A percentile compares a stretch with the other conserved stretches of the same genome.
These are phyloP conservation scores for Epizoanthus ramosus DNA, from an alignment of 92 coral and sea anemone species.

Conservation along the genomic window DNA sequence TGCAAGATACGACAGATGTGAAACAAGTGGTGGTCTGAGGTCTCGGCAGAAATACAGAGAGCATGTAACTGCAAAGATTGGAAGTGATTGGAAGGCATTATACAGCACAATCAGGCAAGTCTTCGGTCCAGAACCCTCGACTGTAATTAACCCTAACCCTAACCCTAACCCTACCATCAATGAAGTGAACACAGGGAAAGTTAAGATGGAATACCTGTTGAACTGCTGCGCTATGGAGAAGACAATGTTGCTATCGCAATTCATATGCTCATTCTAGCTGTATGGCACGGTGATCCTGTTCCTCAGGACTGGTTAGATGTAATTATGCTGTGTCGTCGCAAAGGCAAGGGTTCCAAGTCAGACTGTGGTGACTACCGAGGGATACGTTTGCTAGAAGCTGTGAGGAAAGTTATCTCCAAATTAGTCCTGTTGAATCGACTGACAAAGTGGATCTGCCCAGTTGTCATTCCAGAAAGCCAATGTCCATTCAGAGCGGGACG, in stretches of 20 bases:
- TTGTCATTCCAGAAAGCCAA: constrained; percentile 16
- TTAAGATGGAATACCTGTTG: neutral
- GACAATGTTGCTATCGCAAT: neutral
- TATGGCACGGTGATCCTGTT: neutral
- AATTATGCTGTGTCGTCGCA: constrained; percentile 6
- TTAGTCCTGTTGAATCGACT: constrained; percentile 7
- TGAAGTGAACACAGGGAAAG: constrained; percentile 19
- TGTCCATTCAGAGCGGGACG: constrained; percentile 15
- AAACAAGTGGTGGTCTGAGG: no score
- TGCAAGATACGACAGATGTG: no score
- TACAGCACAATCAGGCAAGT: constrained; percentile 16
- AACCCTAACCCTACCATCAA: constrained; percentile 18
- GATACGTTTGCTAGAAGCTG: constrained; percentile 1
- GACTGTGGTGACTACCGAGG: constrained; percentile 41
- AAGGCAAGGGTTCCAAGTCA: constrained; percentile 10
- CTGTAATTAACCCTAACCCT: no score
- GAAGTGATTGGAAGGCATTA: no score
- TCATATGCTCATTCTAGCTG: neutral
- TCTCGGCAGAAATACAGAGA: no score
- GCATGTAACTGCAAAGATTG: no score
- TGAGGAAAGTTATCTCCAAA: constrained; percentile 14
- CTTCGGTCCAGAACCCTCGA: constrained; percentile 13
- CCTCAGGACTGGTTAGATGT: constrained; percentile 34
- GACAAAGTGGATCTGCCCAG: neutral
- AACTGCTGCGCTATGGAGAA: constrained; percentile 13